phyloP scores from a whole-genome alignment of 1,140 invertebrate genomes.

The Drosophila lacteicornis region DNA sequence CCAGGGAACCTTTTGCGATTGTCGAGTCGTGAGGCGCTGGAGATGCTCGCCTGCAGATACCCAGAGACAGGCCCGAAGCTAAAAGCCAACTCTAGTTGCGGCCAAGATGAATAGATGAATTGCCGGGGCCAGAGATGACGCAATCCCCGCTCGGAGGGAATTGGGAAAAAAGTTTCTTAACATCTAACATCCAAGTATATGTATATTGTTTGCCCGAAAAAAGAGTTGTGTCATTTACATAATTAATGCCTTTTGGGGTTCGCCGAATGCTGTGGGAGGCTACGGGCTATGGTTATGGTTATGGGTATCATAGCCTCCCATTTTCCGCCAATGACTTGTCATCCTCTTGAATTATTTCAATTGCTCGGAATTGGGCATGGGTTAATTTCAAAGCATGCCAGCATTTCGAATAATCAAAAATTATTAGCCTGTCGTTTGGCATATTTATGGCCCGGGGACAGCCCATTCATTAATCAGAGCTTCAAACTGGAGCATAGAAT shows the following conservation, averaged over 20 bases:
- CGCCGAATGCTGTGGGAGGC: conserved; percentile 15
- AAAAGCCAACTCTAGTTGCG: conserved; percentile 16
- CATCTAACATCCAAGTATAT: conserved; percentile 41
- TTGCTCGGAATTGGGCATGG: conserved; percentile 31
- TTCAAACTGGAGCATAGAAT: conserved; percentile 19
- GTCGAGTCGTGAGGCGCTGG: conserved; percentile 48
- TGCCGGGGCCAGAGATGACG: conserved; percentile 42
- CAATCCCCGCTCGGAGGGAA: conserved; percentile 22
- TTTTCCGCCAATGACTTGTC: conserved; percentile 7
- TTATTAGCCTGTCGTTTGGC: conserved; percentile 38
- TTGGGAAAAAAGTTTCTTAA: conserved; percentile 19
- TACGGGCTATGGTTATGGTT: background rate
- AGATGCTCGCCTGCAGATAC: conserved; percentile 63
- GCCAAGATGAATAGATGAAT: conserved; percentile 60
- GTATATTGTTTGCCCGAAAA: conserved; percentile 28
- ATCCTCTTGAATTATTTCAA: conserved; percentile 54
- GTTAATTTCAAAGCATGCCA: conserved; percentile 31
- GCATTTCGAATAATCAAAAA: conserved; percentile 32
- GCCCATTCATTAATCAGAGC: conserved; percentile 28
- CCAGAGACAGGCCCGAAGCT: conserved; percentile 30
- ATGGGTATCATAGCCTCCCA: background rate
- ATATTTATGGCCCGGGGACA: conserved; percentile 44
- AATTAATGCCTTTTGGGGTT: conserved; percentile 48
- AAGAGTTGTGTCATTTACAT: conserved; percentile 68
- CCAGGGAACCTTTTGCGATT: conserved; percentile 60